Evolutionary conservation across 2,888 invertebrate species (phyloP).

Genomic region (Nasonovia ribisnigri): DNA sequence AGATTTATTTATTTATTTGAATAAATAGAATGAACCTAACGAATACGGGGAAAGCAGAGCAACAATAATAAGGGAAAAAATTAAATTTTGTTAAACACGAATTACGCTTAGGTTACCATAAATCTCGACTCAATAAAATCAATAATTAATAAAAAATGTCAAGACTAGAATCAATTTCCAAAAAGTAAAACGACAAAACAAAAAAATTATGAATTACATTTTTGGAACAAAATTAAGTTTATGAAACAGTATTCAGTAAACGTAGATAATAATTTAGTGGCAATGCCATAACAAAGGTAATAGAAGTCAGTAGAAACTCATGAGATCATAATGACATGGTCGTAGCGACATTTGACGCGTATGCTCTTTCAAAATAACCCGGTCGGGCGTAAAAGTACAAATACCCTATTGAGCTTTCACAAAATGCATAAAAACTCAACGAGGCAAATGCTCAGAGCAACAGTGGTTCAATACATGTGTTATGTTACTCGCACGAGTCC

Average conservation of each 20-base stretch:
- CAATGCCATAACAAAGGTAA: conserved; percentile 36
- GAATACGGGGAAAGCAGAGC: background rate
- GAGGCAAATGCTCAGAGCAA: background rate
- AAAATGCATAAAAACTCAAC: conserved; percentile 23
- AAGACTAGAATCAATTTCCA: background rate
- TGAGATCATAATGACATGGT: conserved; percentile 51
- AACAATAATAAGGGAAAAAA: background rate
- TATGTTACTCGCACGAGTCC: background rate
- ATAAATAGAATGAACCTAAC: background rate
- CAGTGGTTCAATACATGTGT: background rate
- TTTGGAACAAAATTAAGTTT: background rate
- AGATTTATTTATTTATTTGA: background rate
- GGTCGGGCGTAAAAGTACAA: background rate
- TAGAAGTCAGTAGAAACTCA: conserved; percentile 40
- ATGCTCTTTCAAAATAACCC: conserved; percentile 32
- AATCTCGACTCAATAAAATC: background rate
- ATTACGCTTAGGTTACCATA: background rate
- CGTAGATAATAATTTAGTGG: conserved; percentile 13
- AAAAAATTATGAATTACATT: background rate
- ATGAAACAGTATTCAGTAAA: background rate
- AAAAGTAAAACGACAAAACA: background rate
- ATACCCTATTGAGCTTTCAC: background rate
- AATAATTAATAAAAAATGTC: background rate
- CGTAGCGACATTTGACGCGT: background rate
- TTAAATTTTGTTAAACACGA: background rate